Evolutionary conservation across 2,888 invertebrate species (phyloP).

Genomic region (Hypsopygia costalis): DNA sequence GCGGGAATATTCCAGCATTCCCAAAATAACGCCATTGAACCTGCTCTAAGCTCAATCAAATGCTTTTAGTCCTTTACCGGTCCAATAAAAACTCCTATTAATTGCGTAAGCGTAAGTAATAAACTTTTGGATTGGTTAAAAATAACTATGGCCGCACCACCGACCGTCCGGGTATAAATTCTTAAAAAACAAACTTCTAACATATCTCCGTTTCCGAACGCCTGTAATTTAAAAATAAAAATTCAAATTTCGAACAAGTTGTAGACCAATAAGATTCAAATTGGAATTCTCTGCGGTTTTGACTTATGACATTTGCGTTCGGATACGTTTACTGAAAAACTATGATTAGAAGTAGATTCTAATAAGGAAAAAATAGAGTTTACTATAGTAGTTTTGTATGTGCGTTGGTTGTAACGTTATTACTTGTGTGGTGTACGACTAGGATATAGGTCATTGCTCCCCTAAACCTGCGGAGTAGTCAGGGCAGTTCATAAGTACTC

Average conservation of each 20-base stretch:
- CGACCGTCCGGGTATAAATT: conserved; percentile 64
- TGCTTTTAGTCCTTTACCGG: conserved; percentile 71
- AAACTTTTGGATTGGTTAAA: conserved; percentile 76
- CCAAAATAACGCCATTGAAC: conserved; percentile 38
- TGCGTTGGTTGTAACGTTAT: conserved; percentile 53
- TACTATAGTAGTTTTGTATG: conserved; percentile 48
- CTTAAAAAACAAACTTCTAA: conserved; percentile 75
- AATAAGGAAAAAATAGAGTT: conserved; percentile 70
- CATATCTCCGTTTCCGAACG: conserved; percentile 29
- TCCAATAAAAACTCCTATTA: conserved; percentile 77
- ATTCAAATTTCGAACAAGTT: conserved; percentile 36
- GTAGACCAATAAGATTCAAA: conserved; percentile 37
- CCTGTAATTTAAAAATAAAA: conserved; percentile 23
- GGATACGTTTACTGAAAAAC: conserved; percentile 42
- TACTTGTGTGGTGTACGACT: conserved; percentile 46
- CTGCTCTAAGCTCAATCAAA: conserved; percentile 51
- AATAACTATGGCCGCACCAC: conserved; percentile 65
- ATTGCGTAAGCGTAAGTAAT: conserved; percentile 76
- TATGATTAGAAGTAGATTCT: conserved; percentile 71
- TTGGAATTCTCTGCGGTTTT: conserved; percentile 51
- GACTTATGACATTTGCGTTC: conserved; percentile 51
- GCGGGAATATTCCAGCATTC: conserved; percentile 23
- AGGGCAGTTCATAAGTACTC: conserved; percentile 73
- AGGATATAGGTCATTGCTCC: conserved; percentile 81
- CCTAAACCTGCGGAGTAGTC: conserved; percentile 77